phyloP scores from a whole-genome alignment of 2,113 vertebrate genomes.

The Labeo catla region DNA sequence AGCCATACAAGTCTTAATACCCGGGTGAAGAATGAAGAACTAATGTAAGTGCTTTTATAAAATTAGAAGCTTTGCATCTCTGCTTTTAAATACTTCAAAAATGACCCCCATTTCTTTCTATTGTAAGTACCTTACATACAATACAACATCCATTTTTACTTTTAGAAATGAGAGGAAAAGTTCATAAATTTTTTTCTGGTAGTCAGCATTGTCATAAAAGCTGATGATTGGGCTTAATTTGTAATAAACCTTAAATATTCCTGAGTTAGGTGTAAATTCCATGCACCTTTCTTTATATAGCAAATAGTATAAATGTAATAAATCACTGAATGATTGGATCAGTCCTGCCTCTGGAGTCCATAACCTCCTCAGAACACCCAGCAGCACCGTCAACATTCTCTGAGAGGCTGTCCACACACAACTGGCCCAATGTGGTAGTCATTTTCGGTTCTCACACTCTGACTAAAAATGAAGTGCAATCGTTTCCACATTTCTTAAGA shows the following conservation, averaged over 20 bases:
- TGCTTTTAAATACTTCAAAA: no score
- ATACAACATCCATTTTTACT: not conserved
- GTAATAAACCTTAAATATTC: not conserved
- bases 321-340: not conserved
- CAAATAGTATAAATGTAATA: not conserved
- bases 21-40: no score
- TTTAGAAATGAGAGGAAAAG: not conserved
- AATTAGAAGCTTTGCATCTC: no score
- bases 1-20: no score
- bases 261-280: not conserved
- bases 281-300: not conserved
- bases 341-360: not conserved
- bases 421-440: conserved; percentile 76
- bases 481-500: conserved; percentile 81
- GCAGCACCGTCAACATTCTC: conserved; percentile 43
- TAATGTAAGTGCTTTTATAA: no score
- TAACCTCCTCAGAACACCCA: conserved; percentile 34
- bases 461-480: conserved; percentile 76
- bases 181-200: not conserved
- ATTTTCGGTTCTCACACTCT: conserved; percentile 69
- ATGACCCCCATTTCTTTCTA: no score
- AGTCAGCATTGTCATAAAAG: not conserved
- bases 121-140: not conserved
- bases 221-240: not conserved
- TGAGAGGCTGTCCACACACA: conserved; percentile 23